Conservation (phyloP, 2,888 invertebrate species). For the Cremastinae sp. region DNA sequence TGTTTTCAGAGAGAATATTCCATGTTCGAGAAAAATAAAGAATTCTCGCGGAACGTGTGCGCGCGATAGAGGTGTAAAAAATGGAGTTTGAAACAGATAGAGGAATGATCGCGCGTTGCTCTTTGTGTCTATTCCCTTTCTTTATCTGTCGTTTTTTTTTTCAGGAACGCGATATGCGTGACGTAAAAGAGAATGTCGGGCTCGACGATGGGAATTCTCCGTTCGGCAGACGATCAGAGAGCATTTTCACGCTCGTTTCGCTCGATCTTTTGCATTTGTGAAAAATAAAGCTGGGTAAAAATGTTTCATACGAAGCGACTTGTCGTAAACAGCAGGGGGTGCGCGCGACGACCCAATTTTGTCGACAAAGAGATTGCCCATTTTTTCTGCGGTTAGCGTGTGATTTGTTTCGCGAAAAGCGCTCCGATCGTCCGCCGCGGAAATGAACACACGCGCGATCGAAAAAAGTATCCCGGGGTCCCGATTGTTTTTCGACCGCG, state of each 20-base stretch:
- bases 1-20: background rate
- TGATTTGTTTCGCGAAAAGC: conserved; percentile 35
- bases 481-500: conserved; percentile 52
- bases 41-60: background rate
- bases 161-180: background rate
- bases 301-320: conserved; percentile 26
- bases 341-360: conserved; percentile 40
- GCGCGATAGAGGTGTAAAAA: no score
- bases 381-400: conserved; percentile 8
- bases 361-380: conserved; percentile 29
- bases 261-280: conserved; percentile 14
- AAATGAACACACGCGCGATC: conserved; percentile 24
- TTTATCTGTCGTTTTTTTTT: background rate
- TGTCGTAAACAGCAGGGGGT: conserved; percentile 10
- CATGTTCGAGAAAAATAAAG: background rate
- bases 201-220: background rate
- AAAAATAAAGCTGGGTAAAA: conserved; percentile 22
- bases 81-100: no score
- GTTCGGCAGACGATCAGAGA: background rate
- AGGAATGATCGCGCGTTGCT: no score
- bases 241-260: background rate
- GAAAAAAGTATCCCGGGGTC: conserved; percentile 34
- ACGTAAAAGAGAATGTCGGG: background rate
- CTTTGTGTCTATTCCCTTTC: no score
- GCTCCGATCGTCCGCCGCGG: conserved; percentile 3